phyloP scores from a whole-genome alignment of 2,797 vertebrate species.

The Lutjanus argentimaculatus region DNA sequence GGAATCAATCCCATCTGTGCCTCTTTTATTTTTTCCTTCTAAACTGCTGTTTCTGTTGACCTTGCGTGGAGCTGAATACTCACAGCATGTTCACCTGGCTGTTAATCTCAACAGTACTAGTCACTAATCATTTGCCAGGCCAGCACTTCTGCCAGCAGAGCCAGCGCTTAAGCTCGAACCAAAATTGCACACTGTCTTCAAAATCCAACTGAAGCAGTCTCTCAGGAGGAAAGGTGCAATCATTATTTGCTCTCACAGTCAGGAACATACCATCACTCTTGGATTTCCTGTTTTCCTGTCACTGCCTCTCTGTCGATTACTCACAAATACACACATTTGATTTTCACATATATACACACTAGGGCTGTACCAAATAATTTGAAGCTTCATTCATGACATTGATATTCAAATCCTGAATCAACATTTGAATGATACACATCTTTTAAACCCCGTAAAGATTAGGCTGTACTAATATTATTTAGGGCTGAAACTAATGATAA shows the following conservation, averaged over 20 bases:
- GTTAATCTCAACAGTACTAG: constrained; percentile 38
- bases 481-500: too few species aligned
- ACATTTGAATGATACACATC: too few species aligned
- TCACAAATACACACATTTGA: neutral
- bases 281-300: constrained; percentile 19
- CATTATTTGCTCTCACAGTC: neutral
- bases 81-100: constrained; percentile 34
- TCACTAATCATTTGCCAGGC: constrained; percentile 50
- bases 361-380: too few species aligned
- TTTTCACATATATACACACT: neutral
- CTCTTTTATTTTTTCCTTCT: neutral
- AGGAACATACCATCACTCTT: neutral
- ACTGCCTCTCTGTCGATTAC: neutral
- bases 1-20: constrained; percentile 23
- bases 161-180: constrained; percentile 33
- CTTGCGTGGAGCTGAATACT: constrained; percentile 45
- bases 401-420: too few species aligned
- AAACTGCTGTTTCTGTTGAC: constrained; percentile 22
- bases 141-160: constrained; percentile 26
- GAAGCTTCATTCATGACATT: too few species aligned
- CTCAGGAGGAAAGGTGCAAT: constrained; percentile 30
- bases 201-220: constrained; percentile 14
- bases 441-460: too few species aligned
- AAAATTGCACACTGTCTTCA: constrained; percentile 27
- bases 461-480: too few species aligned